Evolutionary conservation across 2,113 vertebrate genomes (phyloP).

Genomic region (Dicrurus megarhynchus): DNA sequence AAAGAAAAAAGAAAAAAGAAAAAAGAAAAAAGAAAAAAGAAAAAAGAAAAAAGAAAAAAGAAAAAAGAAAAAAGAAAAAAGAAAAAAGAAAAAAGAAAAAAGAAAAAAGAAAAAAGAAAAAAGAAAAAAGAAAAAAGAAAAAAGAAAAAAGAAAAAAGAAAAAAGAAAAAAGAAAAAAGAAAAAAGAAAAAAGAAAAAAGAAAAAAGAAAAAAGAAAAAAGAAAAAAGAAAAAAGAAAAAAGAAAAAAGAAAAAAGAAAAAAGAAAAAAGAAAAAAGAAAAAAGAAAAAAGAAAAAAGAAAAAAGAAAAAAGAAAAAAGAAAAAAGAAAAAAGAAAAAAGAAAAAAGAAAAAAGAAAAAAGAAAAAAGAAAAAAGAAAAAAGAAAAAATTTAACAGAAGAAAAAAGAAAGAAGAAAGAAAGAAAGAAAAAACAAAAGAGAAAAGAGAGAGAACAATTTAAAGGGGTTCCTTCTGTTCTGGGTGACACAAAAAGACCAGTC

Average conservation of each 20-base stretch:
- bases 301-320: background rate
- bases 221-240: accelerated
- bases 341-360: background rate
- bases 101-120: accelerated
- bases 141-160: background rate
- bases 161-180: accelerated
- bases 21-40: too few species aligned
- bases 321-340: background rate
- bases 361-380: accelerated
- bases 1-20: background rate
- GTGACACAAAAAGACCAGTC: background rate
- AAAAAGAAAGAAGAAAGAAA: background rate
- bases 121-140: background rate
- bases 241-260: background rate
- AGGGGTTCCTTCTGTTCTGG: too few species aligned
- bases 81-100: accelerated
- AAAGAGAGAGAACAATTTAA: background rate
- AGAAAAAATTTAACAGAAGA: too few species aligned
- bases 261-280: background rate
- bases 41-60: accelerated
- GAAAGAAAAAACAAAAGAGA: too few species aligned
- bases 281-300: accelerated
- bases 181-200: background rate
- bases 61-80: background rate
- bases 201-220: background rate